Base-by-base conservation (phyloP, 2,113 vertebrate species). In the Ginglymostoma cirratum region DNA sequence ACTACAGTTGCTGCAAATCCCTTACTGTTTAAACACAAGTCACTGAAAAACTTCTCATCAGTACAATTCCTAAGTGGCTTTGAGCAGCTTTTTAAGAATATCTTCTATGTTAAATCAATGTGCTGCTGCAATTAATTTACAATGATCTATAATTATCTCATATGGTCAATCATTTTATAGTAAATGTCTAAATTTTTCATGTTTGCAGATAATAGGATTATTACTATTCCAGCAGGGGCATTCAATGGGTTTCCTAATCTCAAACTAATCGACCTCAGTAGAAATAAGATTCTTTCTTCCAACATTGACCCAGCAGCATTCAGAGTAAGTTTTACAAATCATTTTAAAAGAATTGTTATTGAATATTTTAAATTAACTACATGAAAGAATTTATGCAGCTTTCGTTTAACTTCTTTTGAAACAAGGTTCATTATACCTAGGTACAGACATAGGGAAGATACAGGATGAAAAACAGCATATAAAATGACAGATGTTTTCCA, bases 191-290 rank as follows among this genome's bases (percentile, higher is more conserved):
- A 38, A 95, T 23, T 96, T 95, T 83, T 95, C 95, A 96, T 78
- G 66, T 95, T 96, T 96, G 96, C 97, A 99, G 99, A 98, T 48
- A 99, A 99, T 55, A 97, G 96, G 93, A 99, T 99, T 97, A 98
- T 97, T 96, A 96, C 97, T 96, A 98, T 99, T 97, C 98, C 99
- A 34, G 97, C 98, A 45, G 98, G 97, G 96, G 98, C 98, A 76
- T 99, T 99, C 96, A 99, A 99, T 0, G 99, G 99, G 61, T 97
- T 99, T 86, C 99, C 98, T 3, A 99, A 99, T 97, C 97, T 99
- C 97, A 98, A 99, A 97, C 98, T 98, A 98, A 98, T 99, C 96
- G 98, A 99, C 97, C 97, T 99, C 24, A 98, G 98, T 97, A 99
- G 98, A 97, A 99, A 99, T 96, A 98, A 97, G 90, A 98, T 99